Base-by-base conservation (phyloP, 1,140 invertebrate species). In the Hormaphis cornu region DNA sequence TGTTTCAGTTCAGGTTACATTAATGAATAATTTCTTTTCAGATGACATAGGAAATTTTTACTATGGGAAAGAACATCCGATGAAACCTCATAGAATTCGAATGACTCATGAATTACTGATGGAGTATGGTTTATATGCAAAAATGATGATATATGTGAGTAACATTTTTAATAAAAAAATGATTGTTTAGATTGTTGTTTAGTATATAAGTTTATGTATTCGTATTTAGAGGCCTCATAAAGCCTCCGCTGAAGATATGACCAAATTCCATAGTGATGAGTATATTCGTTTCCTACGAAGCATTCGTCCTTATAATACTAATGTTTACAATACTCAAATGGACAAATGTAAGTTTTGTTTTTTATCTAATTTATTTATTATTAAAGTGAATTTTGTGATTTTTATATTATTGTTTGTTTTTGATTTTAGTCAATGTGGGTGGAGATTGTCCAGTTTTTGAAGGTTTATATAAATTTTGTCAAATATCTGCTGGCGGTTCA, bases 71-170 rank as follows among this genome's bases (percentile, higher is more conserved):
- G 96, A 96, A n/a, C 97, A 99, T 85, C 97, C 97, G 7, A 99
- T 99, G 97, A 99, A 99, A 79, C 97, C 97, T 8, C 97, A 99
- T 80, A 86, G 97, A 72, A 99, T 99, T 86, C 88, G 97, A 76
- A 99, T 99, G 97, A 98, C 97, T 3, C 97, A 99, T 80, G 98
- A 98, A 85, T 85, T 99, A 69, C 85, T 99, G 24, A 80, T 99
- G 3, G 98, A 99, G 81, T 99, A 99, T 89, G 97, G 97, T 54
- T 84, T 99, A 10, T 99, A 99, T 79, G 86, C 96, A 73, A 99
- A 99, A 84, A 98, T 99, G 95, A 97, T 99, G 84, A 97, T 98
- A 75, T 98, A 97, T 85, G 95, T 98, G 85, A 92, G 91, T 85
- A 0, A 33, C 16, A 18, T 30, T 40, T 63, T 5, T 58, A 26